Base-by-base conservation (phyloP, 2,797 vertebrate genomes). In the Lates japonicus region DNA sequence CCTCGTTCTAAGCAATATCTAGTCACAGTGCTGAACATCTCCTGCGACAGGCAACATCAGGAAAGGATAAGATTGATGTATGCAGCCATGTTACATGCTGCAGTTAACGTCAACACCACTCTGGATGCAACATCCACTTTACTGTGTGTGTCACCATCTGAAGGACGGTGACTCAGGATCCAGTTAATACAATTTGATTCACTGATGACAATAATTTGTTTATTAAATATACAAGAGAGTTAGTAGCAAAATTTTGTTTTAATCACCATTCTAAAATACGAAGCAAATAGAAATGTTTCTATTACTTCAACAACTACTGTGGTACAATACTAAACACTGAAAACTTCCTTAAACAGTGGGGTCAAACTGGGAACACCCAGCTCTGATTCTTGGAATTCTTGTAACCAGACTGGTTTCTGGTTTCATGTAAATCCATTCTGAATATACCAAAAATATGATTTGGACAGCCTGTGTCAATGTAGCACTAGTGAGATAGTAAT, bases 31-130 rank as follows among this genome's bases (percentile, higher is more conserved):
- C 13, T 74, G 33, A 69, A n/a, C 31, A 75, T 75, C 59, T 62
- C 42, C 20, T 49, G 35, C 19, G 59, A 13, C 7, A 64, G 25
- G 14, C 46, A 70, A 76, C 65, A 63, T 73, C 65, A 67, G 66
- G n/a, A 7, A 68, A 52, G 65, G 33, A 39, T 10, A 59, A 37
- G 55, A 61, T 35, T 67, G 7, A 49, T 54, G 48, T 48, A 48
- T 17, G 39, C 58, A 54, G 44, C 65, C 29, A 22, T 29, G 29
- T 62, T 65, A 54, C 5, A 69, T 59, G 33, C 61, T 48, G 74
- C 57, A 55, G 31, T 55, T 22, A 39, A 1, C 19, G 35, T 31
- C 37, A 58, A 46, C 11, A 29, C n/a, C 19, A 42, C 46, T 48
- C 16, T 49, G 46, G 44, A 46, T 64, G 29, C 0, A 5, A 39